phyloP scores from a whole-genome alignment of 2,113 vertebrate species.

The Ciconia maguari region DNA sequence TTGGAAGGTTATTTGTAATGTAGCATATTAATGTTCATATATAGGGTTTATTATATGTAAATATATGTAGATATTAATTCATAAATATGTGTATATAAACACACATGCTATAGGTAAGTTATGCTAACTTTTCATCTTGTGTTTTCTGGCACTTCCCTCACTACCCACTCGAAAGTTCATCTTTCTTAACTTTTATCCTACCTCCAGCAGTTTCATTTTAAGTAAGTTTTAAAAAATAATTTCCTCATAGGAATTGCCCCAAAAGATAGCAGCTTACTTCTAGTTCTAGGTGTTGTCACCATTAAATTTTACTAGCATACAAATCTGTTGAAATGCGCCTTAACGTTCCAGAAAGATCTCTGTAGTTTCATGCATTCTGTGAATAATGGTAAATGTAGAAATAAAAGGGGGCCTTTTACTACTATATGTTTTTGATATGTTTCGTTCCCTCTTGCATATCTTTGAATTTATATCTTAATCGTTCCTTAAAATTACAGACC shows the following conservation, averaged over 20 bases:
- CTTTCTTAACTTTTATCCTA: not conserved
- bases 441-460: not conserved
- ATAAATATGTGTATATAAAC: not conserved
- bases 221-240: not conserved
- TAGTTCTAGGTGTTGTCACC: not conserved
- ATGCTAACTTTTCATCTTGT: not conserved
- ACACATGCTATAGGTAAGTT: not conserved
- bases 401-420: not conserved
- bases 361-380: not conserved
- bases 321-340: not conserved
- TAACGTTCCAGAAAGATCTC: not conserved
- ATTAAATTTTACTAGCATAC: not conserved
- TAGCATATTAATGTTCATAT: not conserved
- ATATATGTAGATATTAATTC: not conserved
- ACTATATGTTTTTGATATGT: rapidly evolving
- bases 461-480: not conserved
- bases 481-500: not conserved
- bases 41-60: not conserved
- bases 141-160: not conserved
- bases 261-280: not conserved
- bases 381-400: not conserved
- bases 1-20: not conserved
- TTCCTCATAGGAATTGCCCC: not conserved
- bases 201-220: not conserved
- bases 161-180: not conserved